A percentile compares a stretch with the other conserved stretches of the same genome.
Evolutionary conservation across 2,888 invertebrate species (phyloP).

Genomic region (Zhuqinia jingwanae): DNA sequence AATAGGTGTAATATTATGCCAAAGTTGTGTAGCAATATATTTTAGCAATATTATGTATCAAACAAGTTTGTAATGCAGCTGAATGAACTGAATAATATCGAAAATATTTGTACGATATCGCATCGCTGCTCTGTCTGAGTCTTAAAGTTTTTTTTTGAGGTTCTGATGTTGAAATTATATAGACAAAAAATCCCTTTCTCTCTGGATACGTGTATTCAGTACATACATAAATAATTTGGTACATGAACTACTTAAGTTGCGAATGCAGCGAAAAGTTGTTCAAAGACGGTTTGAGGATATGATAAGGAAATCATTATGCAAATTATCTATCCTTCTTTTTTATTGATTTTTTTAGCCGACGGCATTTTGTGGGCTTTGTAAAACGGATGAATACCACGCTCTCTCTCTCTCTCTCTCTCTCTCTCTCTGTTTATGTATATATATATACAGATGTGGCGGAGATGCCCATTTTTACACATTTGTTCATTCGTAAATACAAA

Average conservation of each 20-base stretch:
- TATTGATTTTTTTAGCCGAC: constrained; percentile 63
- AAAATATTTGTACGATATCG: no score
- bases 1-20: no score
- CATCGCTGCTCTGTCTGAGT: no score
- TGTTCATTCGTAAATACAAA: background rate
- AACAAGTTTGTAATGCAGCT: background rate
- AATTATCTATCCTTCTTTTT: constrained; percentile 68
- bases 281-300: constrained; percentile 33
- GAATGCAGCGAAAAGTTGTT: constrained; percentile 48
- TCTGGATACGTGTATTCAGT: background rate
- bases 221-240: constrained; percentile 5
- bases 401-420: no score
- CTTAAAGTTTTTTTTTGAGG: background rate
- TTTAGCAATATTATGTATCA: no score
- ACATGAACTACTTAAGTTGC: constrained; percentile 29
- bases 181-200: background rate
- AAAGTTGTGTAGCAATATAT: no score
- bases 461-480: background rate
- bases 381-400: background rate
- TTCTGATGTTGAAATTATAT: background rate
- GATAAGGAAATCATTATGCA: constrained; percentile 71
- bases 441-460: background rate
- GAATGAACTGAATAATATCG: background rate
- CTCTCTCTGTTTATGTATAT: background rate
- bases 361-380: constrained; percentile 6